Base-by-base conservation (phyloP, 2,888 invertebrate genomes). In the Caenorhabditis sp. region DNA sequence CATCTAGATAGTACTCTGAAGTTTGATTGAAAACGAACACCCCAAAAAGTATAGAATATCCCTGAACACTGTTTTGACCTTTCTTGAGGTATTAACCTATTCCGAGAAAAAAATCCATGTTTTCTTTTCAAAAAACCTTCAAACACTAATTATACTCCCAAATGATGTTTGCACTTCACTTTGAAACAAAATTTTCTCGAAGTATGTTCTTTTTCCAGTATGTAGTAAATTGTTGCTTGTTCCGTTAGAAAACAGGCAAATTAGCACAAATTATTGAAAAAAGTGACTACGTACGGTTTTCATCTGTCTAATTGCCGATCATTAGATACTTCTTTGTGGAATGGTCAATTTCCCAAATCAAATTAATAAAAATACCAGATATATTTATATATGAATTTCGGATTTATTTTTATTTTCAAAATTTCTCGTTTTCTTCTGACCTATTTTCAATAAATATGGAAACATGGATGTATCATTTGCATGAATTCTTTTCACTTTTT, bases 391-490 rank as follows among this genome's bases (percentile, higher is more conserved):
- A 38, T 38, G n/a, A 31, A 31, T 31, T 31, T 31, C 31, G 31
- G 31, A 31, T 31, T 31, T 31, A 31, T 31, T 31, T 31, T 43
- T 43, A 43, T 43, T 43, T 43, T 43, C 14, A 43, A 43, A 43
- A 17, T 43, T 43, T 43, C 43, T 43, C 43, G 43, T 43, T 43
- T 43, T 43, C 31, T 43, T 17, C 17, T 43, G 53, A 53, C 53
- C 53, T 53, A 53, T 53, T 23, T 53, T 53, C 53, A 53, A 53
- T 53, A 53, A 21, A 53, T 20, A 23, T 53, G 31, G 31, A 31
- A 31, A 31, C 31, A 31, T 31, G 31, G 31, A 31, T 31, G 53
- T 53, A 53, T 53, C 53, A 53, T 53, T 53, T 53, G 43, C 43
- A 43, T 43, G 43, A 43, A 43, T 43, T 43, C 43, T 43, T 43